These are phyloP conservation scores for Reticulitermes speratus DNA, from an alignment of 1,140 invertebrate genomes.

Conservation along the genomic window DNA sequence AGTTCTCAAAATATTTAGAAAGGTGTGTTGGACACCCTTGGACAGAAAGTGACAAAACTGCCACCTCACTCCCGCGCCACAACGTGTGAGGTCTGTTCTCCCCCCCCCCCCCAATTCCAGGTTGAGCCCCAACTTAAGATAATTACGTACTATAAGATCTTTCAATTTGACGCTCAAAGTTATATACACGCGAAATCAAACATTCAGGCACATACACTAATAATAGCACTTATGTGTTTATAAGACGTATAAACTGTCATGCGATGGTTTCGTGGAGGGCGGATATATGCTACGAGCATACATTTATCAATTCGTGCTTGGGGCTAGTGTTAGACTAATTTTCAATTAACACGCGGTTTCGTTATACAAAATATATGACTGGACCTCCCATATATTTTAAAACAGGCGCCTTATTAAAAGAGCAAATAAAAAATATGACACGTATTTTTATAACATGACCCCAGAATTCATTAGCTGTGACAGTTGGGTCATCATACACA, in stretches of 20 bases:
- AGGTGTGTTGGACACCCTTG: not conserved
- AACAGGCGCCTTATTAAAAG: not conserved
- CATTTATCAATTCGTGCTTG: not conserved
- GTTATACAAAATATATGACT: not conserved
- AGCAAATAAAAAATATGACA: not conserved
- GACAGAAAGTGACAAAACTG: not conserved
- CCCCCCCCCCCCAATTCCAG: not conserved
- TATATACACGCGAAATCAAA: not conserved
- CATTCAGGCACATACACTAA: not conserved
- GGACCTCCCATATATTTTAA: not conserved
- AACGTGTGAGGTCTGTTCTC: not conserved
- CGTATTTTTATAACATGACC: not conserved
- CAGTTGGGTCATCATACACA: not conserved
- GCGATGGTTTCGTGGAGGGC: not conserved
- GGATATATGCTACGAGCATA: not conserved
- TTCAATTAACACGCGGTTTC: not conserved
- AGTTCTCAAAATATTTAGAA: too few relatives aligned
- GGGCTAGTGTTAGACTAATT: not conserved
- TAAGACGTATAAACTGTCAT: not conserved
- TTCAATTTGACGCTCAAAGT: not conserved
- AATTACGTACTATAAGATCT: not conserved
- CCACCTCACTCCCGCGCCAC: not conserved
- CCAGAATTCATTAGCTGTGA: not conserved
- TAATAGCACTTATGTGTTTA: not conserved
- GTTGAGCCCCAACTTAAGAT: not conserved